These are phyloP conservation scores for Drosophila sp. DNA, from an alignment of 1,140 invertebrate genomes.

Conservation along the genomic window DNA sequence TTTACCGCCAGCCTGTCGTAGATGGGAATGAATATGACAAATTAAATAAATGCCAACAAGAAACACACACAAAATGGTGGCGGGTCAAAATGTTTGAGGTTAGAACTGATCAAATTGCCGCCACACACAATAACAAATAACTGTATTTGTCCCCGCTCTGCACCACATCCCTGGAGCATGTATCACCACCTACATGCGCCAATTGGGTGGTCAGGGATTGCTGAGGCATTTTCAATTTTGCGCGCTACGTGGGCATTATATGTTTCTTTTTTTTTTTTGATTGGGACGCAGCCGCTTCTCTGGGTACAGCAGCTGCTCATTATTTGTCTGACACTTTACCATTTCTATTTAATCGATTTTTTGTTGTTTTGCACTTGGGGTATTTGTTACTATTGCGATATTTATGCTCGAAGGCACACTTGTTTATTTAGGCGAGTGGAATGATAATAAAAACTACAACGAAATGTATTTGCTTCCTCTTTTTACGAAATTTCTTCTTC, in stretches of 20 bases:
- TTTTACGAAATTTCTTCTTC: constrained; percentile 36
- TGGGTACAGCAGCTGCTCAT: constrained; percentile 55
- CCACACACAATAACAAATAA: constrained; percentile 64
- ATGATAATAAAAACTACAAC: constrained; percentile 51
- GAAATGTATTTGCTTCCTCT: constrained; percentile 22
- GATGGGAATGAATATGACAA: constrained; percentile 15
- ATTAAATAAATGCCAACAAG: constrained; percentile 16
- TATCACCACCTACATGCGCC: background rate
- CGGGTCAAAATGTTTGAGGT: constrained; percentile 62
- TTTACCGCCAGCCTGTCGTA: constrained; percentile 96
- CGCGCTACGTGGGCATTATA: constrained; percentile 57
- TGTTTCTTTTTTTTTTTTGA: constrained; percentile 28
- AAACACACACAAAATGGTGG: constrained; percentile 67
- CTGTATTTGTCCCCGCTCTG: constrained; percentile 21
- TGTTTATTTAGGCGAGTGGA: constrained; percentile 54
- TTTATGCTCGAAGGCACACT: constrained; percentile 53
- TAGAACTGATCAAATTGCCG: constrained; percentile 54
- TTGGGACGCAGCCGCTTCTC: constrained; percentile 22
- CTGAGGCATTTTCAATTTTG: constrained; percentile 30
- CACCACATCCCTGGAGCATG: background rate
- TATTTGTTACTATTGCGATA: constrained; percentile 32
- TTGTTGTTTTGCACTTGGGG: constrained; percentile 24
- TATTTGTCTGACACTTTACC: constrained; percentile 58
- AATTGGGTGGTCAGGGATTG: background rate
- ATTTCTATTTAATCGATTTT: constrained; percentile 75